phyloP scores from a whole-genome alignment of 2,888 invertebrate genomes.

The Andrena chrysosceles region DNA sequence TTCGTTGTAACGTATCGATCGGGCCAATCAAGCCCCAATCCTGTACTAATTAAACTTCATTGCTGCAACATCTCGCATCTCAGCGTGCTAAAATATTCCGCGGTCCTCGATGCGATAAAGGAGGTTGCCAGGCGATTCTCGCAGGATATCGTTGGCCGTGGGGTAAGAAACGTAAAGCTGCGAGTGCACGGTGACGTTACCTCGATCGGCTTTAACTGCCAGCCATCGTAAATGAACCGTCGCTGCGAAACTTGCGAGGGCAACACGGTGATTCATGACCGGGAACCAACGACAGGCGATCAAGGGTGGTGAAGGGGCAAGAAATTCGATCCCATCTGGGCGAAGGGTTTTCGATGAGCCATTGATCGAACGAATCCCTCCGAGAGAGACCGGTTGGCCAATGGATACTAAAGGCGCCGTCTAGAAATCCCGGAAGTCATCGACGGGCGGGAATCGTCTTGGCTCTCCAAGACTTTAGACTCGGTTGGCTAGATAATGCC shows the following conservation, averaged over 20 bases:
- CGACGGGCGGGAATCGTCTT: conserved; percentile 63
- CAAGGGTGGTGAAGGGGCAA: conserved; percentile 10
- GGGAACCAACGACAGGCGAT: conserved; percentile 29
- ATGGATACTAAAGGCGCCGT: conserved; percentile 63
- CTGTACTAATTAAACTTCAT: conserved; percentile 42
- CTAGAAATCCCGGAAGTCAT: conserved; percentile 58
- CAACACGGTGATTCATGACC: conserved; percentile 50
- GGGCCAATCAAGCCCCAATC: conserved; percentile 34
- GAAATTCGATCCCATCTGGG: conserved; percentile 61
- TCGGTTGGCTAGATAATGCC: conserved; percentile 78
- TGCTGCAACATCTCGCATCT: conserved; percentile 29
- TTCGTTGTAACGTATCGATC: conserved; percentile 27
- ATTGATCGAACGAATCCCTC: conserved; percentile 61
- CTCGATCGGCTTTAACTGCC: not conserved
- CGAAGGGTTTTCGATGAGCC: conserved; percentile 48
- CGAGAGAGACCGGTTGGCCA: conserved; percentile 43
- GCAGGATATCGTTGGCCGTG: too few relatives aligned
- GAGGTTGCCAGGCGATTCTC: not conserved
- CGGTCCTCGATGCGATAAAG: not conserved
- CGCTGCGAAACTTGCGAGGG: conserved; percentile 8
- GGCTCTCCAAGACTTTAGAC: conserved; percentile 64
- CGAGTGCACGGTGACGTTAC: not conserved
- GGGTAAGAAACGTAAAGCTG: not conserved
- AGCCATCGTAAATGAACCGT: conserved; percentile 22
- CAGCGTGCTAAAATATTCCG: conserved; percentile 10